Evolutionary conservation across 2,797 vertebrate species (phyloP).

Genomic region (Fistularia commersonii): DNA sequence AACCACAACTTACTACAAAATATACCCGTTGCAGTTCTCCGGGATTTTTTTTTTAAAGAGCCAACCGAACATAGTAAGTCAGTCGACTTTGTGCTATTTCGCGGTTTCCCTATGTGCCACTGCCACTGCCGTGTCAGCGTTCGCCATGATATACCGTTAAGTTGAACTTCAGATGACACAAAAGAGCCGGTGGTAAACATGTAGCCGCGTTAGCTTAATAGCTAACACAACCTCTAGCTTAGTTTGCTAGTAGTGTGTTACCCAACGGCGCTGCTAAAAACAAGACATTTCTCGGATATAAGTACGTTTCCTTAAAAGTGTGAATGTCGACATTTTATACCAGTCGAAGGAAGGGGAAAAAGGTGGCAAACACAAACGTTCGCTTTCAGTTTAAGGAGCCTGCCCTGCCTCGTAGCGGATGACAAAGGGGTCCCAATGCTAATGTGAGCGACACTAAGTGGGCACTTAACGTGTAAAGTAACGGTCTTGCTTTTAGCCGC

Average conservation of each 20-base stretch:
- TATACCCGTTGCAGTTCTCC: constrained; percentile 1
- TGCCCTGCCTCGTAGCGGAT: no score
- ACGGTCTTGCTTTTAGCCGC: no score
- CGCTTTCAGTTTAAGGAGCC: no score
- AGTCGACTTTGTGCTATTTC: fast-evolving
- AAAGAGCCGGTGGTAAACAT: constrained; percentile 12
- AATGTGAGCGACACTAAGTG: no score
- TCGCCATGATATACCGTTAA: background rate
- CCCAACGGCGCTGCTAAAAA: no score
- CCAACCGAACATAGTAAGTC: constrained; percentile 37
- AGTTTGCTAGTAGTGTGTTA: constrained; percentile 14
- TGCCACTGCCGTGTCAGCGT: background rate
- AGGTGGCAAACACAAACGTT: no score
- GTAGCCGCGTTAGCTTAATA: constrained; percentile 32
- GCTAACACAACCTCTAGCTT: constrained; percentile 31
- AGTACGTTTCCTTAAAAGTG: no score
- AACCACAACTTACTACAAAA: constrained; percentile 9
- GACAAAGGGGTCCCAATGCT: no score
- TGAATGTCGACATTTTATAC: no score
- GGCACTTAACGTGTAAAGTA: no score
- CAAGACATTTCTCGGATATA: no score
- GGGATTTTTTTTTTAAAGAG: constrained; percentile 10
- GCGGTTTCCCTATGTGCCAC: fast-evolving
- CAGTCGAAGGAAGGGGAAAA: no score
- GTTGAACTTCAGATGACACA: constrained; percentile 19